Base-by-base conservation (phyloP, 2,797 vertebrate genomes). In the Semotilus atromaculatus region DNA sequence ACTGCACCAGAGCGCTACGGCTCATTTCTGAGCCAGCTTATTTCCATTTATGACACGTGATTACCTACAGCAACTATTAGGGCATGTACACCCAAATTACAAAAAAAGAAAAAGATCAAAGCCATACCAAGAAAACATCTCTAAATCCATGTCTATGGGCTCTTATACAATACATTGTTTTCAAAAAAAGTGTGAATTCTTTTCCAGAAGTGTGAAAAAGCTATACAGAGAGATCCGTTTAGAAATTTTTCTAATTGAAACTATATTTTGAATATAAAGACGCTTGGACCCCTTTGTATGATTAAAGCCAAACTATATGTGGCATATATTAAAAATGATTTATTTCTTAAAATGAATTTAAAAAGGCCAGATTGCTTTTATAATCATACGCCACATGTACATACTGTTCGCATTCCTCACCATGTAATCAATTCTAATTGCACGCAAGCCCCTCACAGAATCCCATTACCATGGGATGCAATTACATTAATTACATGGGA, bases 1-100 rank as follows among this genome's bases (percentile, higher is more conserved):
- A 93, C 89, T 93, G 93, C 91, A 93, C 91, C 93, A 95, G 93
- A 95, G 94, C 93, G 92, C 93, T 92, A 91, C 90, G 93, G 93
- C 92, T 93, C 94, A 94, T 92, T 94, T 92, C 93, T 92, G 88
- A 91, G 87, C 92, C 88, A 92, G 90, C 90, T 85, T 83, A 85
- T 86, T 90, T 89, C 89, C 86, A 87, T 88, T 88, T 89, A 88
- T 87, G 86, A 86, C 85, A 86, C 87, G 68, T 85, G 83, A 90
- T 90, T 90, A 89, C 87, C 87, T 89, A 88, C 89, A 89, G 85
- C 83, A 86, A 85, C 78, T 82, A 84, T 66, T 78, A 70, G 79
- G 80, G 81, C 70, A 85, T 80, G 85, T 70, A 88, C 82, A 87
- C 86, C 34, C 70, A 81, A 87, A 83, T 34, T 75, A 72, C 23